A percentile compares a stretch with the other conserved stretches of the same genome.
Conservation (phyloP, 2,888 invertebrate genomes). For the Pimpla rufipes region DNA sequence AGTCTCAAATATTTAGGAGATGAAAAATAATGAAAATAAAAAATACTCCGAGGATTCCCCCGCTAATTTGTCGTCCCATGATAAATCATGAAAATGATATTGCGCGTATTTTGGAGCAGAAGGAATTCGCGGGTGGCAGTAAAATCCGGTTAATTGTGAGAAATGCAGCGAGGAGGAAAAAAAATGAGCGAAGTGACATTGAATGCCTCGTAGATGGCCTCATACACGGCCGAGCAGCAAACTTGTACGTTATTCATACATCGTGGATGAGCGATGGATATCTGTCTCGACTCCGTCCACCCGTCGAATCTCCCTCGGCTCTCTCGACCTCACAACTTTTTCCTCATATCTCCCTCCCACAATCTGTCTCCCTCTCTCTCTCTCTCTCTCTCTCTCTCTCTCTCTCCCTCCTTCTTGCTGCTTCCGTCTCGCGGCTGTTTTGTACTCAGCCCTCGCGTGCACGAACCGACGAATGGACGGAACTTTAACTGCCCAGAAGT, state of each 20-base stretch:
- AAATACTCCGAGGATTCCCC: too few relatives aligned
- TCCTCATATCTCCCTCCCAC: not conserved
- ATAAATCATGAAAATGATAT: too few relatives aligned
- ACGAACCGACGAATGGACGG: constrained; percentile 9
- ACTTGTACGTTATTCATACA: constrained; percentile 80
- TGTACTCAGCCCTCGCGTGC: constrained; percentile 32
- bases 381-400: constrained; percentile 32
- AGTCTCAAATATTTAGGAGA: too few relatives aligned
- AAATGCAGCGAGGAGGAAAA: not conserved
- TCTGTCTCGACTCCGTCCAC: constrained; percentile 71
- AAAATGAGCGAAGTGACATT: not conserved
- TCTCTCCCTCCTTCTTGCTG: not conserved
- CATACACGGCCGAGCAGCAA: constrained; percentile 67
- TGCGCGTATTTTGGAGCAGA: too few relatives aligned
- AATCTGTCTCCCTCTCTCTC: constrained; percentile 35
- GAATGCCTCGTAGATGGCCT: not conserved
- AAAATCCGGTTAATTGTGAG: not conserved
- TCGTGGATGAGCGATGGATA: constrained; percentile 79
- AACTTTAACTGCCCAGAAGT: constrained; percentile 52
- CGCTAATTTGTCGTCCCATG: too few relatives aligned
- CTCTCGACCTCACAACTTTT: constrained; percentile 58
- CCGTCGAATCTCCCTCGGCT: constrained; percentile 54
- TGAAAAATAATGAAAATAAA: too few relatives aligned
- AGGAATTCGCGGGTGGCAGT: too few relatives aligned
- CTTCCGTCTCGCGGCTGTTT: constrained; percentile 22